Conservation (phyloP, 2,888 invertebrate species). For the Agrotis segetum region DNA sequence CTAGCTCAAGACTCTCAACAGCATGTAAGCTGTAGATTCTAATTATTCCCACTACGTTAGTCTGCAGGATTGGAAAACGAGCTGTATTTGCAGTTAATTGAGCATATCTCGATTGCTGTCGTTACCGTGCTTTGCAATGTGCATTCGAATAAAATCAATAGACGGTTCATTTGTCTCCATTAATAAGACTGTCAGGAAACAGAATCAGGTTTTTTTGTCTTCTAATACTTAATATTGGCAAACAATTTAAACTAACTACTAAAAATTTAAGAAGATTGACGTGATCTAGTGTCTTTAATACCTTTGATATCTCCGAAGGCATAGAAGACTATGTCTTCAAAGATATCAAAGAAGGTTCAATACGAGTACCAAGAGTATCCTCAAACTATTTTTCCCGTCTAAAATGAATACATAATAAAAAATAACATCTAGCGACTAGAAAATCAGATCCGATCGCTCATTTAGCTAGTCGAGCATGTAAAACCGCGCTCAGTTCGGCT, state of each 20-base stretch:
- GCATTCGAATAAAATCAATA: slow-evolving; percentile 18
- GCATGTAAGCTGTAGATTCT: slow-evolving; percentile 61
- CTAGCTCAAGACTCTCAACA: slow-evolving; percentile 53
- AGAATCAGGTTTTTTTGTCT: not conserved
- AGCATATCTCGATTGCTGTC: slow-evolving; percentile 40
- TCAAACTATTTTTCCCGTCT: not conserved
- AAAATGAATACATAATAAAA: slow-evolving; percentile 17
- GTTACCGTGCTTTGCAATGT: slow-evolving; percentile 17
- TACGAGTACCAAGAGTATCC: not conserved
- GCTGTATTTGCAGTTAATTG: slow-evolving; percentile 55
- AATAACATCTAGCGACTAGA: slow-evolving; percentile 33
- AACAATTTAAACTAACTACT: too few species aligned
- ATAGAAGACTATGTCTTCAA: not conserved
- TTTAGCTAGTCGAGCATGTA: slow-evolving; percentile 67
- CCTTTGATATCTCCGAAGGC: too few species aligned
- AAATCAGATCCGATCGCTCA: slow-evolving; percentile 62
- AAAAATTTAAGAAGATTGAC: not conserved
- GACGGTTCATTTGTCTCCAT: slow-evolving; percentile 15
- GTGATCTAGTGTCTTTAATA: not conserved
- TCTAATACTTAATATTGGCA: too few species aligned
- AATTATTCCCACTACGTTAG: slow-evolving; percentile 62
- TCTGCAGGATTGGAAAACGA: slow-evolving; percentile 49
- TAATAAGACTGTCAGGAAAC: not conserved
- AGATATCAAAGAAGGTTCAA: not conserved
- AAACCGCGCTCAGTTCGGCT: slow-evolving; percentile 60